Base-by-base conservation (phyloP, 2,888 invertebrate genomes). In the Campoplex nolae region DNA sequence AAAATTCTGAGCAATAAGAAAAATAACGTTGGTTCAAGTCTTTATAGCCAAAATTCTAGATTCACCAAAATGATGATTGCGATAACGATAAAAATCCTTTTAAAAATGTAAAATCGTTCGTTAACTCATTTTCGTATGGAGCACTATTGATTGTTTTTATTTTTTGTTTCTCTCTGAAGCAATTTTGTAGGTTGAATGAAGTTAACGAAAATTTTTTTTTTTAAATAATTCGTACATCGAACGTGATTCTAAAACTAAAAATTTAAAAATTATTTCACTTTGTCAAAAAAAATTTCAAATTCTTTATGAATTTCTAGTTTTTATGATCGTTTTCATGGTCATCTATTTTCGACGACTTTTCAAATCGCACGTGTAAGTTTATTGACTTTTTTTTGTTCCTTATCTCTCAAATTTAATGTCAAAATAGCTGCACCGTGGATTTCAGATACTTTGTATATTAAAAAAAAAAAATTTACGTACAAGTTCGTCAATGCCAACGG, bases 1-100 rank as follows among this genome's bases (percentile, higher is more conserved):
- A 68, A 80, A 83, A 77, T 86, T 83, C 71, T 73, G 51, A 76
- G 77, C 80, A 73, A 83, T 76, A 71, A 23, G 80, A 86, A 86
- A 86, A 86, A 86, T 86, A 86, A 83, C 86, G 79, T 79, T 75
- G 68, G 45, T 54, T 76, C 73, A 80, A 83, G 76, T 56, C 76
- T 67, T 86, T 86, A 8, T 7, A 42, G 42, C 42, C 9, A 1
- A 9, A 11, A 71, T 79, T 75, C 75, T 62, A 23, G 70, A 82
- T 80, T 83, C 16, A 71, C 56, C 79, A 76, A 86, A 83, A 83
- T 79, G 80, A 83, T 80, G 56, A 38, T 68, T 35, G 18, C 32
- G 8, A 18, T 32, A 7, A 16, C 38, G 6, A 38, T 6, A 65
- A 32, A 18, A 65, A 51, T 51, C 51, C 6, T 51, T 16, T 1